Evolutionary conservation across 2,888 invertebrate genomes (phyloP), one percentile per base, ranked within the genome.

Genomic region (Noctua fimbriata): DNA sequence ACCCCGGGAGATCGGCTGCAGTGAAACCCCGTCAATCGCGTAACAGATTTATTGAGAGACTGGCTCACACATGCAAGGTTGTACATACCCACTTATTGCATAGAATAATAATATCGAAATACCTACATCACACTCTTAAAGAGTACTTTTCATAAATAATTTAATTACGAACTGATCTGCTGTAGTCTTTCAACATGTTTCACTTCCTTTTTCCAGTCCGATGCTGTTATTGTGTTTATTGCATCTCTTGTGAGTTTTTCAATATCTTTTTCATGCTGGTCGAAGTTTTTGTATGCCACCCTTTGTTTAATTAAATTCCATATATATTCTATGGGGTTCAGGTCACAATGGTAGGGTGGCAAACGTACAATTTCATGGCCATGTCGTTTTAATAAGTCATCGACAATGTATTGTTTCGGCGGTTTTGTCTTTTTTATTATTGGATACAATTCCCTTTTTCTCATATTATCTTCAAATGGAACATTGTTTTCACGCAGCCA

Each of bases 201-300:
- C 12, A 65, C 36, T 36, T 65, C 65, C 7, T 65, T 65, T 36
- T 36, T 36, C 65, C 36, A 36, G 65, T 65, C 65, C 2, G 24
- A 12, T 24, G 36, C 24, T 24, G 65, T 36, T 6, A 65, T 65
- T 36, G 36, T 7, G 2, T 36, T 21, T 5, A 65, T 65, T 65
- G 32, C 32, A 12, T 65, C 65, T 65, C 65, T 36, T 12, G 24
- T 65, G 12, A 65, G 6, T 24, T 36, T 24, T 36, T 65, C 65
- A 36, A 65, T 65, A 14, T 36, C 1, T 36, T 14, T 89, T 83
- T 90, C 88, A 5, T 82, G 86, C 66, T 90, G 89, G 21, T 44
- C 41, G 12, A 90, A 24, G 58, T 91, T 90, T 89, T 90, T 89
- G 47, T 89, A 88, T 81, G 89, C 88, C 84, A 90, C 88, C 79